Evolutionary conservation across 2,888 invertebrate species (phyloP).

Genomic region (Drosophila prolongata): DNA sequence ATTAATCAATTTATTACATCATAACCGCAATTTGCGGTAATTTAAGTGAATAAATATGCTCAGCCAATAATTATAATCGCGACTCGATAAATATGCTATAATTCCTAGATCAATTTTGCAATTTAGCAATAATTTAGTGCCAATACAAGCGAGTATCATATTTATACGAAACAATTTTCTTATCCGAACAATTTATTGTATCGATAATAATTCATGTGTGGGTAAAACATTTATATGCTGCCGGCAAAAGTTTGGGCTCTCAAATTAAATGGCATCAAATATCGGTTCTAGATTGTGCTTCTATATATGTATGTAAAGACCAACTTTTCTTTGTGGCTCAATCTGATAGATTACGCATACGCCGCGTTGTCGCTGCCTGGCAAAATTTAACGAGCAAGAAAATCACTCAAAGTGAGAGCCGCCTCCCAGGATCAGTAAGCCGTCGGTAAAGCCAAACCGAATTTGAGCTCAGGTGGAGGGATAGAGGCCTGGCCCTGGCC

Average conservation of each 20-base stretch:
- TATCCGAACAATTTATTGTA: conserved; percentile 23
- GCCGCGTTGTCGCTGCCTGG: conserved; percentile 60
- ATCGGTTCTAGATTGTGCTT: conserved; percentile 3
- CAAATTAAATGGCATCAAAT: conserved; percentile 43
- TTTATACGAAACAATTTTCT: neutral
- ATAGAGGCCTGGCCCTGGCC: no score
- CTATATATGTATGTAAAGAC: neutral
- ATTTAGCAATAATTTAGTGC: conserved; percentile 1
- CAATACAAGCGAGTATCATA: neutral
- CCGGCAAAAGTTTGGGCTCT: conserved; percentile 24
- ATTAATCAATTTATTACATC: no score
- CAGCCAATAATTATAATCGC: neutral
- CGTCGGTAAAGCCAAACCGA: conserved; percentile 24
- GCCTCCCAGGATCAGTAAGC: conserved; percentile 11
- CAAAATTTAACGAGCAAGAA: conserved; percentile 74
- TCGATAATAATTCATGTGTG: conserved; percentile 21
- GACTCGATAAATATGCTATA: neutral
- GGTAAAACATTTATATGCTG: conserved; percentile 18
- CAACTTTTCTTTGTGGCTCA: conserved; percentile 42
- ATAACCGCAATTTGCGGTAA: no score
- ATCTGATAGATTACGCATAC: conserved; percentile 74
- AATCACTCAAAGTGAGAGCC: conserved; percentile 56
- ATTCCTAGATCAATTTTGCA: conserved; percentile 1
- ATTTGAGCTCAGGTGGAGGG: conserved; percentile 3
- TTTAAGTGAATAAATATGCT: no score